Evolutionary conservation across 2,797 vertebrate genomes (phyloP), one percentile per base, ranked within the genome.

Genomic region (Protonibea diacanthus): DNA sequence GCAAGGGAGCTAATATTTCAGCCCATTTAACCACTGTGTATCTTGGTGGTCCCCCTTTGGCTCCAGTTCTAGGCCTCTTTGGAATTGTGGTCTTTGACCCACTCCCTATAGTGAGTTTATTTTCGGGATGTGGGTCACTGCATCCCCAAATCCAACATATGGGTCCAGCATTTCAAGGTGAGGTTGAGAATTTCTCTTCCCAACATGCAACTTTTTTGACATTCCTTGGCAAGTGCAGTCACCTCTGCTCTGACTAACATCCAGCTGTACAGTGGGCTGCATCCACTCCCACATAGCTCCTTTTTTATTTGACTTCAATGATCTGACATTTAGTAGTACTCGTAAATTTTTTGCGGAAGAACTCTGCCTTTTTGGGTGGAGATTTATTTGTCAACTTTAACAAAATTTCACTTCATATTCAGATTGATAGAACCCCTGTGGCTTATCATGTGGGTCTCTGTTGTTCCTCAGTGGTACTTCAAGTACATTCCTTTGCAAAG

Each of bases 1-100:
- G 86, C 78, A 91, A 94, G 67, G 62, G 95, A 96, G 93, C 91
- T 96, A 96, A 96, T 95, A 96, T 97, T 96, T 96, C 95, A 94
- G 93, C 91, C 94, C 93, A 94, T 96, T 97, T 96, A 96, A 94
- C 92, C 92, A 66, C 82, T 60, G 74, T 95, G 93, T 93, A 95
- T 94, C 94, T 95, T 95, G 96, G 96, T 97, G 96, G 96, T 98
- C 96, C 83, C 76, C 48, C 13, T 76, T 87, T 89, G 89, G 82
- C 88, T 83, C 68, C 14, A 38, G 81, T 86, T 90, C 74, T 78
- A 74, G 84, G 72, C 89, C 78, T 78, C 75, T 88, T 73, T 86
- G 82, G 85, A 83, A 88, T 89, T 82, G 84, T 60, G 76, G 85
- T 90, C 84, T 88, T 75, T 85, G 86, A 90, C 90, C 86, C 80